These are phyloP conservation scores for Drosophila atroscutellata DNA, from an alignment of 2,888 invertebrate species.

Conservation along the genomic window DNA sequence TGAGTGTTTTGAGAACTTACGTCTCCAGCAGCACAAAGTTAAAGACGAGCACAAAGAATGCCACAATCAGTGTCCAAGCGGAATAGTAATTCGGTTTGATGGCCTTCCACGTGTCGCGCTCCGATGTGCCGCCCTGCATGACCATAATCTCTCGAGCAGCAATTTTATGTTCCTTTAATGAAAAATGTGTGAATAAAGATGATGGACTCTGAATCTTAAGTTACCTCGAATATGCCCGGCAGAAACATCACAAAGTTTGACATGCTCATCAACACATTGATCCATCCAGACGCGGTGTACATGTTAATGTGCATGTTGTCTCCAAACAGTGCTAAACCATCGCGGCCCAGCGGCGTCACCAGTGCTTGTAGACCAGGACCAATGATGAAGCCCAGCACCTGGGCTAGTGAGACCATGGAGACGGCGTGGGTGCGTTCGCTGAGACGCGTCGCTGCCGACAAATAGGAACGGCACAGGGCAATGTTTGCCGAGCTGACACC, in stretches of 20 bases:
- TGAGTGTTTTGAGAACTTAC: conserved; percentile 84
- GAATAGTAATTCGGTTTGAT: conserved; percentile 91
- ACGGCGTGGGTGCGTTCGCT: conserved; percentile 93
- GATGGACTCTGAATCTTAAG: neutral
- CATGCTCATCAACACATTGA: conserved; percentile 91
- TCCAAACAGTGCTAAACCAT: conserved; percentile 86
- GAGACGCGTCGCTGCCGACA: conserved; percentile 93
- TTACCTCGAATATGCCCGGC: conserved; percentile 90
- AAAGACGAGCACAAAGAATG: conserved; percentile 93
- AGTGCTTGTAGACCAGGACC: conserved; percentile 93
- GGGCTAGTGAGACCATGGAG: conserved; percentile 93
- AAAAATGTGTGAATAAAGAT: neutral
- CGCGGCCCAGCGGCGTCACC: conserved; percentile 91
- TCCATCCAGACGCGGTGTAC: conserved; percentile 95
- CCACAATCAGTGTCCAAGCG: conserved; percentile 91
- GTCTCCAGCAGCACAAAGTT: conserved; percentile 95
- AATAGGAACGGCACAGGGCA: conserved; percentile 92
- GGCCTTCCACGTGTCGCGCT: conserved; percentile 90
- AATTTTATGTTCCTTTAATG: conserved; percentile 87
- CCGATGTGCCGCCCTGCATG: conserved; percentile 89
- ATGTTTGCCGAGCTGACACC: conserved; percentile 93
- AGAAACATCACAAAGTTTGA: conserved; percentile 90
- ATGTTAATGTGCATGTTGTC: conserved; percentile 90
- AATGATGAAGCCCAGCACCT: conserved; percentile 94
- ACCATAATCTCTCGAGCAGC: conserved; percentile 92